phyloP scores from a whole-genome alignment of 2,797 vertebrate species.

The Notolepis coatsorum region DNA sequence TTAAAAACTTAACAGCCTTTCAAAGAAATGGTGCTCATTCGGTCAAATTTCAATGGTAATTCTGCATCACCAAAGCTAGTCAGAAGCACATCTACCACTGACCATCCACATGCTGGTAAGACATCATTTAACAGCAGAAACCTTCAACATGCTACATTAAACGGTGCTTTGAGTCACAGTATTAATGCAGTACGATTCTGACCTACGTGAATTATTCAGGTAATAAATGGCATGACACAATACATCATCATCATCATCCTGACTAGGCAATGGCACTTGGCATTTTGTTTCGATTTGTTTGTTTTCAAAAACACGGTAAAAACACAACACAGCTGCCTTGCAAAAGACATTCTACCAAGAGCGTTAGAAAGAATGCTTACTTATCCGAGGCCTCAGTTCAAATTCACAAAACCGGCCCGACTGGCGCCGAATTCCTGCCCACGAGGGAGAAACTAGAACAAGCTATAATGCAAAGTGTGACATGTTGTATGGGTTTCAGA shows the following conservation, averaged over 20 bases:
- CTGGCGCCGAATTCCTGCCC: constrained; percentile 56
- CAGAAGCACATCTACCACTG: constrained; percentile 63
- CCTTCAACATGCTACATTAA: constrained; percentile 74
- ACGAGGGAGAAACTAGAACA: constrained; percentile 48
- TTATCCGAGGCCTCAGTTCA: constrained; percentile 61
- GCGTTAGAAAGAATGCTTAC: constrained; percentile 44
- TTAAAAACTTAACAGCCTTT: constrained; percentile 91
- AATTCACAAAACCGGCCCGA: constrained; percentile 42
- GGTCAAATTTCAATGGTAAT: constrained; percentile 51
- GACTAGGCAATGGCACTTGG: constrained; percentile 57
- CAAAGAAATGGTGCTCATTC: constrained; percentile 79
- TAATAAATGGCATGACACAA: constrained; percentile 52
- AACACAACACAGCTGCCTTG: constrained; percentile 50
- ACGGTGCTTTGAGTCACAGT: constrained; percentile 23
- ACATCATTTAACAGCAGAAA: constrained; percentile 62
- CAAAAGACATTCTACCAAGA: constrained; percentile 54
- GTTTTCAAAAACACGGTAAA: constrained; percentile 46
- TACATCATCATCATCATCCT: constrained; percentile 37
- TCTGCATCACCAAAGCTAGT: constrained; percentile 40
- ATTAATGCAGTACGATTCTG: constrained; percentile 37
- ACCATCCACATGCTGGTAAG: constrained; percentile 74
- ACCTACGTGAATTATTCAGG: constrained; percentile 37
- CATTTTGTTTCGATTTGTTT: too few species aligned
- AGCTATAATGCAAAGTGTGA: constrained; percentile 46
- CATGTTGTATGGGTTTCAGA: constrained; percentile 34